A percentile compares a stretch with the other conserved stretches of the same genome.
These are phyloP conservation scores for Deilephila elpenor DNA, from an alignment of 2,888 invertebrate genomes.

Conservation along the genomic window DNA sequence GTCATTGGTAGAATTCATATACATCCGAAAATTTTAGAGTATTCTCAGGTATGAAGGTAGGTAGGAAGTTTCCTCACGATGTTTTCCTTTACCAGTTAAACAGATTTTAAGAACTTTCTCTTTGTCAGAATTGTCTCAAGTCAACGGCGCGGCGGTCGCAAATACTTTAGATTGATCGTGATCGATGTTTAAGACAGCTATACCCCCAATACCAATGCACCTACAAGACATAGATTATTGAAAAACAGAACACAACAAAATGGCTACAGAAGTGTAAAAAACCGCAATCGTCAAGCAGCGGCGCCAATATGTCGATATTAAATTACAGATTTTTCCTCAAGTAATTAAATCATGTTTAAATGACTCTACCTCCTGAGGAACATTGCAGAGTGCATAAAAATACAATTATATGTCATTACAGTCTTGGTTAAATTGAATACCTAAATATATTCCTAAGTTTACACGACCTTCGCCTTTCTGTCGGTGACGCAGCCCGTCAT, in stretches of 20 bases:
- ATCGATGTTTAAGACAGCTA: no score
- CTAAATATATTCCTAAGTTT: constrained; percentile 61
- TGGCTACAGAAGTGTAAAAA: background rate
- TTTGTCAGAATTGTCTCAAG: no score
- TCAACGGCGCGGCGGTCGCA: no score
- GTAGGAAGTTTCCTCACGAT: no score
- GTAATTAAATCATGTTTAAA: background rate
- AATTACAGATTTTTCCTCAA: constrained; percentile 13
- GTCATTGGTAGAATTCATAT: no score
- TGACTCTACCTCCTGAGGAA: background rate
- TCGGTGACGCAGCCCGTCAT: constrained; percentile 57
- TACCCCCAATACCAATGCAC: background rate
- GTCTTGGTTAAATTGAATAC: constrained; percentile 47
- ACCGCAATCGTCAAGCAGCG: background rate
- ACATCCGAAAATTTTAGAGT: no score
- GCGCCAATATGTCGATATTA: constrained; percentile 2
- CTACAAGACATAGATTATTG: background rate
- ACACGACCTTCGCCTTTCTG: constrained; percentile 67
- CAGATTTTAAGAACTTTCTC: no score
- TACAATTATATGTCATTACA: background rate
- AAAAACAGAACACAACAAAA: background rate
- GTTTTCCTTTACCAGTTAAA: no score
- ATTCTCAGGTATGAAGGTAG: no score
- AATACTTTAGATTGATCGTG: no score
- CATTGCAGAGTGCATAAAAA: background rate